Base-by-base conservation (phyloP, 2,888 invertebrate genomes). In the Hetaerina titia region DNA sequence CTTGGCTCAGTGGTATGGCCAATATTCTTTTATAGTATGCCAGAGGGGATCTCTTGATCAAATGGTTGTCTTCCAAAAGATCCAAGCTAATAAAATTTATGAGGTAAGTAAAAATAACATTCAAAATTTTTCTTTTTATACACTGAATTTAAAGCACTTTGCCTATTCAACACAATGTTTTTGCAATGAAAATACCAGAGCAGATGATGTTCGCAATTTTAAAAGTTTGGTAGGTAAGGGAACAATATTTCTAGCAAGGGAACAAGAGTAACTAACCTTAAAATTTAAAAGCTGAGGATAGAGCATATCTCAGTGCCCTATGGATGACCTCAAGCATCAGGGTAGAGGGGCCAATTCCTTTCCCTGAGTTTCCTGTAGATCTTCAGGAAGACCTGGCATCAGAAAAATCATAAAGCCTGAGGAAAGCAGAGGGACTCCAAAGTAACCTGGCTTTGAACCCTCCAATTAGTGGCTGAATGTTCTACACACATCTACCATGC, bases 1-100 rank as follows among this genome's bases (percentile, higher is more conserved):
- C 56, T 56, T 92, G 56, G 92, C 69, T 74, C 92, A 92, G 13
- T 69, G 63, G 63, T 69, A n/a, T 92, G 92, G 92, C 8, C 17
- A 56, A 5, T 45, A n/a, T n/a, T 92, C 92, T 63, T 13, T 22
- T 13, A 11, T 92, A 45, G n/a, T 92, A n/a, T 92, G 92, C n/a
- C 17, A 69, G 69, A 74, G 13, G 45, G 92, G 56, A 11, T 64
- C 64, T 56, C 13, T 45, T 22, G 92, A 92, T 56, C 11, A 56
- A 19, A 63, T 90, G 90, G 56, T 45, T 8, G 56, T 74, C 6
- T 92, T 92, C 56, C 64, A 64, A n/a, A 69, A 69, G 13, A 92
- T 92, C 69, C 92, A 69, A 92, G 69, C 92, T 0, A 22, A 74
- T 69, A 92, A 57, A 74, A 56, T 64, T 92, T n/a, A n/a, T 57